Evolutionary conservation across 2,113 vertebrate genomes (phyloP).

Genomic region (Cromileptes altivelis): DNA sequence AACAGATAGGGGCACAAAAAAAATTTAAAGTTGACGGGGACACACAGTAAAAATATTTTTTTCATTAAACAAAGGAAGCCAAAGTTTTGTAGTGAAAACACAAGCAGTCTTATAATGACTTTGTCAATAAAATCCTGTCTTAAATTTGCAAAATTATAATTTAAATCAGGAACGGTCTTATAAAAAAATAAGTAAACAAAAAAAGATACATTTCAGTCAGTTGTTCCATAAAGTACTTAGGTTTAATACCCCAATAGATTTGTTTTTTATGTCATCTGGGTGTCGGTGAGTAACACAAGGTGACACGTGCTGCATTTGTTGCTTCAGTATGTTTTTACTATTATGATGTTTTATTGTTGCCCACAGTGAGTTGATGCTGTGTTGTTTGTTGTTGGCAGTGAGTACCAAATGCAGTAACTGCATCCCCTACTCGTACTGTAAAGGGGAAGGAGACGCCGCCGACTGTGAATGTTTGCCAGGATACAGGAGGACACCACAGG

Average conservation of each 20-base stretch:
- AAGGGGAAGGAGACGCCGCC: constrained; percentile 61
- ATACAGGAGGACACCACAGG: constrained; percentile 71
- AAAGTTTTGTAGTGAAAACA: no score
- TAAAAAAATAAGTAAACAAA: not conserved
- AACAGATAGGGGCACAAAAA: no score
- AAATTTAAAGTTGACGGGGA: no score
- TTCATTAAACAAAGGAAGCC: no score
- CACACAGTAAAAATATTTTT: no score
- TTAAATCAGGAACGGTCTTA: not conserved
- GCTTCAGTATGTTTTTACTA: not conserved
- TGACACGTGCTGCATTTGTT: not conserved
- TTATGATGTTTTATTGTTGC: not conserved
- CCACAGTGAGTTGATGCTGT: not conserved
- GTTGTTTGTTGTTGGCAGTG: constrained; percentile 80
- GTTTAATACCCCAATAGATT: no score
- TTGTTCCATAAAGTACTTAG: not conserved
- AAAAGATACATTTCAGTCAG: not conserved
- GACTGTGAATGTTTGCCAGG: constrained; percentile 89
- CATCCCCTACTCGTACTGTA: constrained; percentile 84
- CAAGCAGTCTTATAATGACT: no score
- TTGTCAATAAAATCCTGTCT: no score
- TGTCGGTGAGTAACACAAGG: not conserved
- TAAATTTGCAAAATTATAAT: not conserved
- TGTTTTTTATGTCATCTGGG: not conserved
- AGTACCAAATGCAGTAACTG: constrained; percentile 85